Base-by-base conservation (phyloP, 2,797 vertebrate species). In the Graptemys geographica region DNA sequence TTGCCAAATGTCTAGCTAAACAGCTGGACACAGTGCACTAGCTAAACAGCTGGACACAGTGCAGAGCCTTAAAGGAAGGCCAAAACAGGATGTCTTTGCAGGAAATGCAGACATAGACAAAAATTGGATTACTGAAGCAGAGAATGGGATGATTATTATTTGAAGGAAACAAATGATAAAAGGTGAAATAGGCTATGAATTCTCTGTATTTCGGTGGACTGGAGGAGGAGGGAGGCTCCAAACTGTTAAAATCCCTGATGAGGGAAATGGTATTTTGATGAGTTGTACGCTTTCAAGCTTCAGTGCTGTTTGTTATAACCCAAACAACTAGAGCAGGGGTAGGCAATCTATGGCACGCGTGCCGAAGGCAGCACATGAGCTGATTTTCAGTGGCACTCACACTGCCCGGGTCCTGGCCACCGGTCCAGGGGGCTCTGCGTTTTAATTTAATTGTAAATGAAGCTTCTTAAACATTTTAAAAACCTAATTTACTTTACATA, bases 11-110 rank as follows among this genome's bases (percentile, higher is more conserved):
- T 93, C 84, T 94, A 44, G 44, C 44, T 7, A 44, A 2, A 44
- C 44, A 96, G 41, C 19, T 18, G 53, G 53, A 11, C 79, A 59
- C 1, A 6, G 49, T 56, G 44, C 44, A 44, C 44, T 44, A 44
- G 44, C 44, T 7, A 44, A 2, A 44, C 44, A 96, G 41, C 19
- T 18, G 53, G 53, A 11, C 79, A 59, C 1, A 6, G 49, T 56
- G 88, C 86, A 89, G 83, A 93, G 86, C 85, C 47, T 91, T 86
- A 87, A 59, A 93, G 82, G 84, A 49, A 3, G 4, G 49, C 23
- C 41, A 65, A 44, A 5, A 13, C 19, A 72, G 27, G 27, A 12
- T 37, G 8, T 57, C 69, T 9, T 74, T 31, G 79, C 92, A 28
- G 11, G 56, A 83, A 90, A 51, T 5, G 27, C 49, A 79, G 52